Conservation (phyloP, 1,140 invertebrate species). For the Delia radicum region DNA sequence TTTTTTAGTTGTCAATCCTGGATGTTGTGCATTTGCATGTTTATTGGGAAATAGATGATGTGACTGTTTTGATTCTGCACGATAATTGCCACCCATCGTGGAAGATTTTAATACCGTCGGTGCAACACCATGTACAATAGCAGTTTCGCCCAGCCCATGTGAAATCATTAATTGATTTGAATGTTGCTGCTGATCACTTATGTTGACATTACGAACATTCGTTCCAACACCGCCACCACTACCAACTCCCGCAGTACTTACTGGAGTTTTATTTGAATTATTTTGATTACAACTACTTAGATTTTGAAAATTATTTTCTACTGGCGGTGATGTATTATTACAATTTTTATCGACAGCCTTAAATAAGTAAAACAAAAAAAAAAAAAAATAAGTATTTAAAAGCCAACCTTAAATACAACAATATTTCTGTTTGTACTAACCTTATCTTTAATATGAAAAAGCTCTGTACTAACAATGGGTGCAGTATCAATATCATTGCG, state of each 20-base stretch:
- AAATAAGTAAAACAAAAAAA: conserved; percentile 2
- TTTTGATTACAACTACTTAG: conserved; percentile 40
- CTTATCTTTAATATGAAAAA: conserved; percentile 50
- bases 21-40: not conserved
- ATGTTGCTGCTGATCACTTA: not conserved
- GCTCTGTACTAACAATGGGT: conserved; percentile 49
- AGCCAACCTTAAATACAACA: too few relatives aligned
- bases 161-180: not conserved
- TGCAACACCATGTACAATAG: not conserved
- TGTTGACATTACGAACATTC: conserved; percentile 3
- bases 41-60: conserved; percentile 13
- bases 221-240: not conserved
- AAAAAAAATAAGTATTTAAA: not conserved
- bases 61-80: not conserved
- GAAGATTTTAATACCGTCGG: not conserved
- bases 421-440: conserved; percentile 32
- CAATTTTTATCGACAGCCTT: conserved; percentile 68
- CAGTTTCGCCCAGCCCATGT: not conserved
- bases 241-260: conserved; percentile 23
- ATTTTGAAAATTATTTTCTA: conserved; percentile 34
- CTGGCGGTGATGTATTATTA: conserved; percentile 63
- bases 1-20: not conserved
- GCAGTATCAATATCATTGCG: conserved; percentile 47
- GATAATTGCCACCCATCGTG: not conserved
- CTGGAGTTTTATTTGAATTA: conserved; percentile 19